Conservation (phyloP, 2,888 invertebrate species). For the Parnassius mnemosyne region DNA sequence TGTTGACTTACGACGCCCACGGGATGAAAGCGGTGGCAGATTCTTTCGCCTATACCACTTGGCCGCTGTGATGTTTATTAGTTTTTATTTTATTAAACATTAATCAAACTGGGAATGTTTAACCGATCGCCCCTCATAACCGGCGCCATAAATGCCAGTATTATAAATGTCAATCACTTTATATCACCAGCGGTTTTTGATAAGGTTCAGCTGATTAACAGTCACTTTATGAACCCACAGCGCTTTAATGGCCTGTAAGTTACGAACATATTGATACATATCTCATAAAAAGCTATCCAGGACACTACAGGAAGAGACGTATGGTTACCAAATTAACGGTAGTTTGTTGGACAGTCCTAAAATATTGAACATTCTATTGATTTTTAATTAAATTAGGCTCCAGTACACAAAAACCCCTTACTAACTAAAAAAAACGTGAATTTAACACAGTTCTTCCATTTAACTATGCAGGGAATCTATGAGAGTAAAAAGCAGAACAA, state of each 20-base stretch:
- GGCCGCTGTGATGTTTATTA: too few species aligned
- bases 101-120: background rate
- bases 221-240: conserved; percentile 28
- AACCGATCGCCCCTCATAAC: conserved; percentile 1
- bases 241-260: conserved; percentile 32
- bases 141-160: background rate
- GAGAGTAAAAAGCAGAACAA: too few species aligned
- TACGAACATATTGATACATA: conserved; percentile 21
- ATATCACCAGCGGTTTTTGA: conserved; percentile 26
- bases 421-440: too few species aligned
- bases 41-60: too few species aligned
- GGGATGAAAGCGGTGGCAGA: too few species aligned
- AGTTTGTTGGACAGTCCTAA: background rate
- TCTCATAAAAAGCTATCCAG: conserved; percentile 15
- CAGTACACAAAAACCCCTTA: too few species aligned
- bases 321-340: background rate
- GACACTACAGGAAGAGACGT: conserved; percentile 9
- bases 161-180: conserved; percentile 30
- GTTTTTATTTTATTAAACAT: too few species aligned
- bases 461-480: too few species aligned
- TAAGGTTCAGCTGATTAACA: conserved; percentile 34
- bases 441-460: too few species aligned
- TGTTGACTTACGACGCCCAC: too few species aligned
- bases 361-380: background rate
- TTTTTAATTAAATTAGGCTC: too few species aligned